Evolutionary conservation across 2,797 vertebrate genomes (phyloP).

Genomic region (Notolabrus celidotus): DNA sequence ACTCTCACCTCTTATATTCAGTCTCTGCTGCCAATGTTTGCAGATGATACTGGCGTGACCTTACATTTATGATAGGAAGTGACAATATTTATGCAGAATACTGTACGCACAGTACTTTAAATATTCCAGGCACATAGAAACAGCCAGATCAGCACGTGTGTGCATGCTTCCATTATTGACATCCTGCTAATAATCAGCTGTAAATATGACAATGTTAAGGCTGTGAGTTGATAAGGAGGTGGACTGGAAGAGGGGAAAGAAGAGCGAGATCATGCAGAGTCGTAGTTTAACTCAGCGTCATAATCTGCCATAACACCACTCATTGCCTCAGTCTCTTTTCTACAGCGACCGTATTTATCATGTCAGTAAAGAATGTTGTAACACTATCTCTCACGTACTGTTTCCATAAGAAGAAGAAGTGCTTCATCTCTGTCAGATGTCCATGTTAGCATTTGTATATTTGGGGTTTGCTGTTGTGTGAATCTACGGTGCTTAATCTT

Average conservation of each 20-base stretch:
- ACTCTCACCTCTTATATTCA: too few relatives aligned
- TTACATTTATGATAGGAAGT: neutral
- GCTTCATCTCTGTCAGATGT: neutral
- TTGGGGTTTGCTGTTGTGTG: neutral
- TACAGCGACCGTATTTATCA: too few relatives aligned
- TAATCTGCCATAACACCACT: neutral
- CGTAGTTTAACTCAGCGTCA: too few relatives aligned
- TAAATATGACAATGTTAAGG: neutral
- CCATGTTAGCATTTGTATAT: slow-evolving; percentile 6
- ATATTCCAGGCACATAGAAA: too few relatives aligned
- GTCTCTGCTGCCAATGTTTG: too few relatives aligned
- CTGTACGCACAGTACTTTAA: too few relatives aligned
- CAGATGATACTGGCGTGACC: too few relatives aligned
- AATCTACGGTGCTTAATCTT: slow-evolving; percentile 25
- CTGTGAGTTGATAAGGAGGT: too few relatives aligned
- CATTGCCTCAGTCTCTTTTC: neutral
- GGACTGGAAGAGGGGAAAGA: neutral
- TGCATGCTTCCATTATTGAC: too few relatives aligned
- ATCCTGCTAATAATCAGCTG: neutral
- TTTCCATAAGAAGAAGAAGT: neutral
- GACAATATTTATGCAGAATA: neutral
- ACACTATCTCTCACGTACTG: slow-evolving; percentile 10
- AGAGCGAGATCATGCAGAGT: too few relatives aligned
- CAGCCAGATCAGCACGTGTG: too few relatives aligned
- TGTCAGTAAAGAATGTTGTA: neutral